These are phyloP conservation scores for Hybos culiciformis DNA, from an alignment of 2,888 invertebrate species.

Conservation along the genomic window DNA sequence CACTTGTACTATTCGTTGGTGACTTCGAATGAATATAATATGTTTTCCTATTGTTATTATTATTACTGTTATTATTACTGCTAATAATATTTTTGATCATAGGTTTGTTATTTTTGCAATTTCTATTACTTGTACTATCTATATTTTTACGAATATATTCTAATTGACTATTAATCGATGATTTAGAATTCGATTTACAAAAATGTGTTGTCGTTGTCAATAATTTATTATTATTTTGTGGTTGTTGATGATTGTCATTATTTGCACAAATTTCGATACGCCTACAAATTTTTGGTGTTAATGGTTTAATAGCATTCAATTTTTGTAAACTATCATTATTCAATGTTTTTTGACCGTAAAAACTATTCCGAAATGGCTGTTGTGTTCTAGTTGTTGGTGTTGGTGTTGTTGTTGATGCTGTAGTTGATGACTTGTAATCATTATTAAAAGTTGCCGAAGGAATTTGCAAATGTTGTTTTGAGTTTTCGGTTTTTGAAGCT, in stretches of 20 bases:
- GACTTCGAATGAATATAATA: slow-evolving; percentile 17
- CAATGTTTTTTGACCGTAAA: slow-evolving; percentile 22
- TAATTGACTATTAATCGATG: slow-evolving; percentile 19
- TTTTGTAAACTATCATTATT: slow-evolving; percentile 1
- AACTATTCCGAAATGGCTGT: slow-evolving; percentile 32
- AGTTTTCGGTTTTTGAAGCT: slow-evolving; percentile 15
- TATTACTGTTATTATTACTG: neutral
- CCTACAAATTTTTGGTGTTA: slow-evolving; percentile 32
- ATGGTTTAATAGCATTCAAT: slow-evolving; percentile 26
- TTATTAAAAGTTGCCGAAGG: slow-evolving; percentile 12
- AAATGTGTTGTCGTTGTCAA: slow-evolving; percentile 11
- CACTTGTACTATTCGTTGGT: slow-evolving; percentile 20
- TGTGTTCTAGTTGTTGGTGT: slow-evolving; percentile 20
- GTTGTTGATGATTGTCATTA: slow-evolving; percentile 20
- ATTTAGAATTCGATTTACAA: slow-evolving; percentile 11
- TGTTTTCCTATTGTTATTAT: neutral
- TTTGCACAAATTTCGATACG: slow-evolving; percentile 27
- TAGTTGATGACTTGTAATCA: slow-evolving; percentile 10
- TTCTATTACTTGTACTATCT: slow-evolving; percentile 3
- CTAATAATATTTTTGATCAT: neutral
- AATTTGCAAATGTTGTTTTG: slow-evolving; percentile 13
- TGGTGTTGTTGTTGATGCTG: slow-evolving; percentile 15
- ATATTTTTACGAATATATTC: too few relatives aligned
- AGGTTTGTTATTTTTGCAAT: neutral
- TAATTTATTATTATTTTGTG: slow-evolving; percentile 10